Evolutionary conservation across 2,797 vertebrate genomes (phyloP).

Genomic region (Leptatherina wallacei): DNA sequence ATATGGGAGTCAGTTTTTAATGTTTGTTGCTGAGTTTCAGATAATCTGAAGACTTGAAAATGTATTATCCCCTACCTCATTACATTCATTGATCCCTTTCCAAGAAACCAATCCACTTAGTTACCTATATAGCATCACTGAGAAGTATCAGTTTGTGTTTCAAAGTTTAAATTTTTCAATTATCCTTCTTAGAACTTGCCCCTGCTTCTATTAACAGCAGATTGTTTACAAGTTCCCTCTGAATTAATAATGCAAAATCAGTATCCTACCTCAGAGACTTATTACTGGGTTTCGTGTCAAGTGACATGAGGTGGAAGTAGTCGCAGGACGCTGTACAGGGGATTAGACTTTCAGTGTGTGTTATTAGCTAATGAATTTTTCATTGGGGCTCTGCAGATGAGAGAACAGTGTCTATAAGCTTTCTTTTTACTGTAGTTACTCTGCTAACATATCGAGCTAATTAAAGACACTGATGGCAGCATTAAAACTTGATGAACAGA

Average conservation of each 20-base stretch:
- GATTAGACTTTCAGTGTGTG: conserved; percentile 39
- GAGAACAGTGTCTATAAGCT: conserved; percentile 18
- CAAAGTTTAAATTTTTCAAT: not conserved
- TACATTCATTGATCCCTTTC: not conserved
- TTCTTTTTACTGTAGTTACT: conserved; percentile 45
- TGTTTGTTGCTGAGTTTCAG: not conserved
- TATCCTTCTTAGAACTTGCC: conserved; percentile 11
- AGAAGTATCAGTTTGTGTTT: not conserved
- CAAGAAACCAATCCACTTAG: not conserved
- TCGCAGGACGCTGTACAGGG: conserved; percentile 4
- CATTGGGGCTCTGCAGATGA: conserved; percentile 31
- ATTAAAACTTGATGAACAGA: conserved; percentile 63
- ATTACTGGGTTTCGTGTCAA: conserved; percentile 47
- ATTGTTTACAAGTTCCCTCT: conserved; percentile 55
- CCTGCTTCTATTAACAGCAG: conserved; percentile 29
- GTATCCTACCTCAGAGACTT: conserved; percentile 36
- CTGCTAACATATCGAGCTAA: conserved; percentile 45
- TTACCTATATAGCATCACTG: not conserved
- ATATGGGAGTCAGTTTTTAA: not conserved
- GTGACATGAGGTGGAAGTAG: conserved; percentile 43
- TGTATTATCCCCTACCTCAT: not conserved
- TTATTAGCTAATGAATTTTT: conserved; percentile 68
- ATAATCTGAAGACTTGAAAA: not conserved
- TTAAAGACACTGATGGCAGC: conserved; percentile 57
- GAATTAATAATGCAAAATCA: conserved; percentile 72